These are phyloP conservation scores for Phasianus colchicus DNA, from an alignment of 2,113 vertebrate species.

Conservation along the genomic window DNA sequence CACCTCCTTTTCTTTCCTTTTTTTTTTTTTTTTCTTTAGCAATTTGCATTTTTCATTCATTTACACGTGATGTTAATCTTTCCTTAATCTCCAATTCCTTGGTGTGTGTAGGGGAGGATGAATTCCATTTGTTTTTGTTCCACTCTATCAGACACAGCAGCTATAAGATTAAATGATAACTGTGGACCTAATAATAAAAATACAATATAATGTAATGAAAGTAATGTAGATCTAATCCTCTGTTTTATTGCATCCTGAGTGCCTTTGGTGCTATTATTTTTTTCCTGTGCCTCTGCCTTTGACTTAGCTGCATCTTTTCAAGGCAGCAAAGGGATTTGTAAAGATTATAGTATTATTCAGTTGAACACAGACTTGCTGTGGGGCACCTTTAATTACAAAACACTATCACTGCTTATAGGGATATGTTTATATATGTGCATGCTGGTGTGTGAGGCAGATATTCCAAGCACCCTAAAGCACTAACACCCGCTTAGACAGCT, in stretches of 20 bases:
- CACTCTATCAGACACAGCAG: conserved; percentile 77
- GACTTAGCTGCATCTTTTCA: conserved; percentile 81
- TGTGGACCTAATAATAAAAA: conserved; percentile 77
- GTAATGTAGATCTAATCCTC: conserved; percentile 78
- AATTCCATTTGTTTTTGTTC: conserved; percentile 79
- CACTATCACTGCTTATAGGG: conserved; percentile 76
- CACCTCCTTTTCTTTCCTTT: not conserved
- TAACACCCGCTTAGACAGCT: not conserved
- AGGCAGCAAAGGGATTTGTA: conserved; percentile 81
- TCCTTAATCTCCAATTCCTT: conserved; percentile 75
- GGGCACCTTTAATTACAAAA: conserved; percentile 89
- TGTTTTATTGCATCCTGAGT: conserved; percentile 79
- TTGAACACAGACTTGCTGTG: conserved; percentile 75
- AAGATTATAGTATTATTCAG: conserved; percentile 84
- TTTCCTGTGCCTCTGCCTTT: conserved; percentile 69
- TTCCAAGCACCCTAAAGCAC: conserved; percentile 33
- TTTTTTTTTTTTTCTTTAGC: not conserved
- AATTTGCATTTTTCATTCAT: conserved; percentile 79
- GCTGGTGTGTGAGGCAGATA: conserved; percentile 1
- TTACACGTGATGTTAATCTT: conserved; percentile 73
- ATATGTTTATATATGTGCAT: not conserved
- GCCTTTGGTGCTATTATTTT: conserved; percentile 77
- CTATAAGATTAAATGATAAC: conserved; percentile 79
- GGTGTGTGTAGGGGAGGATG: conserved; percentile 18
- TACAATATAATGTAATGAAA: conserved; percentile 78